Evolutionary conservation across 2,888 invertebrate species (phyloP).

Genomic region (Eretmocerus hayati): DNA sequence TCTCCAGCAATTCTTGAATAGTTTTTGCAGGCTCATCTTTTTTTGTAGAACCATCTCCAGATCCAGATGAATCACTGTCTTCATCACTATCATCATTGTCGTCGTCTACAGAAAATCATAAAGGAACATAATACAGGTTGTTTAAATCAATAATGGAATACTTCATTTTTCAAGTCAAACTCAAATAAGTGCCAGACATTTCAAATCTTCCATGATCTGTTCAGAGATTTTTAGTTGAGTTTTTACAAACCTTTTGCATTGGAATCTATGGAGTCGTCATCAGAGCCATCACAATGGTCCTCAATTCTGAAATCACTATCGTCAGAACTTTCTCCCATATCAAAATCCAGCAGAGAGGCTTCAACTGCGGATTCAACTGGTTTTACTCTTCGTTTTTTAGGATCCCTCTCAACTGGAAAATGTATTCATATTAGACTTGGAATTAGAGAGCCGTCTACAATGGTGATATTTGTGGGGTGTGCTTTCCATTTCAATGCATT

Average conservation of each 20-base stretch:
- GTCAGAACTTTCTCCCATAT: conserved; percentile 85
- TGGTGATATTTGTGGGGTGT: no score
- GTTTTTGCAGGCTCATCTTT: conserved; percentile 40
- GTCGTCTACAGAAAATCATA: conserved; percentile 5
- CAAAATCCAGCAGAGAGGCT: conserved; percentile 68
- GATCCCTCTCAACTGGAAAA: conserved; percentile 59
- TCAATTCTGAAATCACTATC: conserved; percentile 92
- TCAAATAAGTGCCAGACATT: not conserved
- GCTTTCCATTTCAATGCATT: no score
- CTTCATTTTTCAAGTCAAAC: not conserved
- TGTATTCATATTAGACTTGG: not conserved
- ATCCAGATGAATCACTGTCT: conserved; percentile 45
- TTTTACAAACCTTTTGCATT: conserved; percentile 51
- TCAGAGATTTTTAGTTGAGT: not conserved
- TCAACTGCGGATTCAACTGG: conserved; percentile 64
- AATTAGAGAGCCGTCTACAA: no score
- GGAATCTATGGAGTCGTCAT: conserved; percentile 68
- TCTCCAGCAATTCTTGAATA: conserved; percentile 50
- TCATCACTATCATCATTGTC: conserved; percentile 37
- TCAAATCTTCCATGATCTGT: not conserved
- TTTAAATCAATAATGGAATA: not conserved
- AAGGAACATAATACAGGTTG: not conserved
- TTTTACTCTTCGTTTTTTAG: conserved; percentile 74
- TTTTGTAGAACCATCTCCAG: conserved; percentile 41
- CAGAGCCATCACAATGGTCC: conserved; percentile 72